Evolutionary conservation across 2,113 vertebrate genomes (phyloP).

Genomic region (Phaethon lepturus): DNA sequence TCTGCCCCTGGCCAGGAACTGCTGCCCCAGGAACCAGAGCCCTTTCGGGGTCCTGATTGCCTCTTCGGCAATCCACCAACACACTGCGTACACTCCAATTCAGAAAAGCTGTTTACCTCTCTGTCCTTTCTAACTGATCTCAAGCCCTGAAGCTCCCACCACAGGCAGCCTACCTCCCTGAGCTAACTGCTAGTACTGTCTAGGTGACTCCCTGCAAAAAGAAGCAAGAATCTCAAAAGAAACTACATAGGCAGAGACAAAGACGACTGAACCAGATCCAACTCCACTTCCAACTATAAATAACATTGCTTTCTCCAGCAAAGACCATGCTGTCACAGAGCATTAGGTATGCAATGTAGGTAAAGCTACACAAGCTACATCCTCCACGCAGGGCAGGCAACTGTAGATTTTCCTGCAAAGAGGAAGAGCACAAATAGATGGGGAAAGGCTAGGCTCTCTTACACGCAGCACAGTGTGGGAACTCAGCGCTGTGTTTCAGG

Average conservation of each 20-base stretch:
- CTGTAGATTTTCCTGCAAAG: not conserved
- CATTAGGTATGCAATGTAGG: not conserved
- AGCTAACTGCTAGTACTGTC: not conserved
- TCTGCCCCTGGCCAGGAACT: not conserved
- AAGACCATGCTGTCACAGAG: not conserved
- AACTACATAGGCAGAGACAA: not conserved
- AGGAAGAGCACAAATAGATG: not conserved
- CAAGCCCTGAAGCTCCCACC: not conserved
- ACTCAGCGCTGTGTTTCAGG: not conserved
- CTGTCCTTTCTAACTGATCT: not conserved
- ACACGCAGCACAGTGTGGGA: not conserved
- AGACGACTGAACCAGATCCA: not conserved
- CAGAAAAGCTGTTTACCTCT: not conserved
- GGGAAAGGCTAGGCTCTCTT: not conserved
- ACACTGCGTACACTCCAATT: not conserved
- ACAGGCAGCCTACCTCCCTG: not conserved
- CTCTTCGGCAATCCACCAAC: not conserved
- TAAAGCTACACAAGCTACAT: not conserved
- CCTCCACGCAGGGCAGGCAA: rapidly evolving
- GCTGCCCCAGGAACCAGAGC: not conserved
- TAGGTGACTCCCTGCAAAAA: not conserved
- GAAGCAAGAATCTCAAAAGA: not conserved
- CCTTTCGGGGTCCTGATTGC: not conserved
- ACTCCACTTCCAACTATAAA: not conserved
- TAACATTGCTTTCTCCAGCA: not conserved